Conservation (phyloP, 1,140 invertebrate species). For the Tetramorium simillimum region DNA sequence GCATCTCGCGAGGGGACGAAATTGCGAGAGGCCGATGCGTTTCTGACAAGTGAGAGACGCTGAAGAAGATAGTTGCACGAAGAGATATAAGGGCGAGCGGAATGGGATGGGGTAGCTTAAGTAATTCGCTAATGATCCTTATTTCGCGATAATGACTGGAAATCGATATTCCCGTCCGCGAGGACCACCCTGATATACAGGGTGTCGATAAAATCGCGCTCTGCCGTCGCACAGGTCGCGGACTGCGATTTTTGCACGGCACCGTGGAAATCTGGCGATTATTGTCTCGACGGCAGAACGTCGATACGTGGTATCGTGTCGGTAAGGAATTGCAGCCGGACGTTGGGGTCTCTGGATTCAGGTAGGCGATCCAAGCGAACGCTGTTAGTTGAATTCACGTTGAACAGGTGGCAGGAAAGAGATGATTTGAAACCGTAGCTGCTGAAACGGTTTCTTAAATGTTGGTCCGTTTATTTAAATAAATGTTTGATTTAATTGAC, state of each 20-base stretch:
- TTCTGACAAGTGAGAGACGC: background rate
- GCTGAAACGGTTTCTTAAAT: background rate
- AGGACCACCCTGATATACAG: background rate
- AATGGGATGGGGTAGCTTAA: too few species aligned
- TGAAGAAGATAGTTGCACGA: background rate
- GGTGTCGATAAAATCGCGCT: conserved; percentile 14
- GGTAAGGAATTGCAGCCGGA: background rate
- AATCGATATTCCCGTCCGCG: background rate
- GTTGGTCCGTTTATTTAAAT: background rate
- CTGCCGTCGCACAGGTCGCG: background rate
- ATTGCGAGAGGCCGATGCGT: background rate
- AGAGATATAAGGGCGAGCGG: background rate
- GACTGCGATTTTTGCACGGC: background rate
- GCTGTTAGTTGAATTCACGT: background rate
- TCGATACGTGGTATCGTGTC: background rate
- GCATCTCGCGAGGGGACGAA: conserved; percentile 11
- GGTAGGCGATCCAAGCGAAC: background rate
- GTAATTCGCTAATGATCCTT: conserved; percentile 43
- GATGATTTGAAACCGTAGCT: background rate
- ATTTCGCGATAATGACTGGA: conserved; percentile 19
- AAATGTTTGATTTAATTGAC: background rate
- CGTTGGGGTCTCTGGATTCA: background rate
- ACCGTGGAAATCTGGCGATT: background rate
- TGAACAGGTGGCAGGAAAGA: conserved; percentile 41
- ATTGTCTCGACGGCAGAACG: background rate